A percentile compares a stretch with the other conserved stretches of the same genome.
Evolutionary conservation across 2,888 invertebrate species (phyloP).

Genomic region (Antheraea yamamai): DNA sequence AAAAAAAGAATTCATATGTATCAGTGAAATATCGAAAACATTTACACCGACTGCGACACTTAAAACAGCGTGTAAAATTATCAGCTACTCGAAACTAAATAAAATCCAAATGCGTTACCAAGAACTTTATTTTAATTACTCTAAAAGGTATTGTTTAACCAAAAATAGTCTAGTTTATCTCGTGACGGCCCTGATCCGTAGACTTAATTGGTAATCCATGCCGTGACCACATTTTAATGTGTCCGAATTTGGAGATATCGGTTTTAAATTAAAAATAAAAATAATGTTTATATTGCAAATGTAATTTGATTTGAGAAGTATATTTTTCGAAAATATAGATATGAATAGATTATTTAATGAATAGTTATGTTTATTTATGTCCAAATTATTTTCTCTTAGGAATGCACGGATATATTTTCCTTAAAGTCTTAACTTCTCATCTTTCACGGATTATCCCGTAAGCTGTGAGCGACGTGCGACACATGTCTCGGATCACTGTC

Average conservation of each 20-base stretch:
- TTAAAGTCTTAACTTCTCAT: conserved; percentile 28
- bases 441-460: conserved; percentile 31
- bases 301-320: not conserved
- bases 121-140: not conserved
- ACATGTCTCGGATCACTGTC: conserved; percentile 37
- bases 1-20: no score
- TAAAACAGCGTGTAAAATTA: no score
- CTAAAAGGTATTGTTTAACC: not conserved
- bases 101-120: not conserved
- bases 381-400: conserved; percentile 4
- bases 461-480: conserved; percentile 32
- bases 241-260: not conserved
- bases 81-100: not conserved
- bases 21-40: no score
- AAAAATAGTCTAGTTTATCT: not conserved
- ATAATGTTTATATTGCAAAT: not conserved
- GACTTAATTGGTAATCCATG: no score
- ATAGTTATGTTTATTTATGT: not conserved
- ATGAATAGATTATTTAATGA: not conserved
- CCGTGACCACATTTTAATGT: not conserved
- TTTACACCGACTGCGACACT: no score
- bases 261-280: not conserved
- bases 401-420: conserved; percentile 19
- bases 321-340: not conserved
- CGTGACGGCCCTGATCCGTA: no score